Conservation (phyloP, 2,888 invertebrate genomes). For the Amiota mariae region DNA sequence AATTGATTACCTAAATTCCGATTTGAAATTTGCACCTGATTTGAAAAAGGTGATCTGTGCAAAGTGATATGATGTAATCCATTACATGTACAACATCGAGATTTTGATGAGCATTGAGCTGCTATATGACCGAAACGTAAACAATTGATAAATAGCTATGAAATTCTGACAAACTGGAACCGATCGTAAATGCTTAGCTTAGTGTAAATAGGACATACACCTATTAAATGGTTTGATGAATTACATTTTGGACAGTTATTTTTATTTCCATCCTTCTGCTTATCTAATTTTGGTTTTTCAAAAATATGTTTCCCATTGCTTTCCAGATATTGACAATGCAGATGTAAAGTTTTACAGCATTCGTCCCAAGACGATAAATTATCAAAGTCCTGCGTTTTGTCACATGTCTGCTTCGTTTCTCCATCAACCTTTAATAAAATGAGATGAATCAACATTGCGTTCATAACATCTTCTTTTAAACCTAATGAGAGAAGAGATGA, state of each 20-base stretch:
- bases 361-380: too few species aligned
- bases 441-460: slow-evolving; percentile 24
- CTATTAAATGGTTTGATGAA: too few species aligned
- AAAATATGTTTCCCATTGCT: too few species aligned
- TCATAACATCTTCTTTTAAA: background rate
- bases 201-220: too few species aligned
- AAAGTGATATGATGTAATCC: background rate
- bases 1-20: background rate
- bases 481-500: background rate
- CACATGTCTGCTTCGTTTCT: background rate
- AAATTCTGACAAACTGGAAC: slow-evolving; percentile 14
- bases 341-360: too few species aligned
- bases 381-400: background rate
- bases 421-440: slow-evolving; percentile 2
- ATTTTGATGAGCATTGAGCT: background rate
- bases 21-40: background rate
- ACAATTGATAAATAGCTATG: slow-evolving; percentile 24
- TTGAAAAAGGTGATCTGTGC: background rate
- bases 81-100: background rate
- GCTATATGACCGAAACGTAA: slow-evolving; percentile 21
- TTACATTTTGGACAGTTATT: too few species aligned
- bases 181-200: background rate
- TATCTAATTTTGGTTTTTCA: too few species aligned
- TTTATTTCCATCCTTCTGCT: too few species aligned
- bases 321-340: too few species aligned